These are phyloP conservation scores for Notolepis coatsorum DNA, from an alignment of 2,797 vertebrate genomes.

Conservation along the genomic window DNA sequence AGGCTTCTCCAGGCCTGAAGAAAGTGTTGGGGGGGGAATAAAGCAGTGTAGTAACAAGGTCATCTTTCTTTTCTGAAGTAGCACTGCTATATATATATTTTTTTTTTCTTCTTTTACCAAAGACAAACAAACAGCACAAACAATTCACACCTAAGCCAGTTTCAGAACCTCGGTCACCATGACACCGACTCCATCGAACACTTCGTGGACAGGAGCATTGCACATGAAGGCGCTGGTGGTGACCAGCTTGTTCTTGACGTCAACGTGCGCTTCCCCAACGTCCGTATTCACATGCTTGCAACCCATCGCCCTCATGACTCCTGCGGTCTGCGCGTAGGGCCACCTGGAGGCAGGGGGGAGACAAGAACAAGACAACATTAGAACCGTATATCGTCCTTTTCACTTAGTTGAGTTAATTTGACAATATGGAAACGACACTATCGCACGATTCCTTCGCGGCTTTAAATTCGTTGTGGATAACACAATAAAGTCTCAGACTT, in stretches of 20 bases:
- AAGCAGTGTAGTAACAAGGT: too few relatives aligned
- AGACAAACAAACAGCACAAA: neutral
- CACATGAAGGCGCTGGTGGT: slow-evolving; percentile 90
- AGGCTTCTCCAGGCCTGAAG: too few relatives aligned
- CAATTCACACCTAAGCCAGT: slow-evolving; percentile 66
- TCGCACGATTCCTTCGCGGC: neutral
- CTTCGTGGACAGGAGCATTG: slow-evolving; percentile 83
- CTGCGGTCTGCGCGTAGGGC: slow-evolving; percentile 82
- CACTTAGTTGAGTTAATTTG: too few relatives aligned
- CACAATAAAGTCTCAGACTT: too few relatives aligned
- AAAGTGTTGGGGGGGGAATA: too few relatives aligned
- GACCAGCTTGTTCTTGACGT: slow-evolving; percentile 86
- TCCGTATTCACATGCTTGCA: slow-evolving; percentile 87
- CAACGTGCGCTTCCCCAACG: slow-evolving; percentile 82
- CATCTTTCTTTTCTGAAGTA: too few relatives aligned
- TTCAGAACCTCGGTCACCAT: slow-evolving; percentile 85
- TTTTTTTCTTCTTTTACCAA: too few relatives aligned
- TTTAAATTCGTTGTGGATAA: too few relatives aligned
- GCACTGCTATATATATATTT: too few relatives aligned
- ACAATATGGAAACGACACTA: too few relatives aligned
- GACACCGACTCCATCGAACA: slow-evolving; percentile 85
- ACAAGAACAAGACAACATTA: too few relatives aligned
- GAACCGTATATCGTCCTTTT: neutral
- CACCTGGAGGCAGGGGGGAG: slow-evolving; percentile 80
- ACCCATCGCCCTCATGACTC: slow-evolving; percentile 79